Evolutionary conservation across 2,888 invertebrate species (phyloP).

Genomic region (Pollenia amentaria): DNA sequence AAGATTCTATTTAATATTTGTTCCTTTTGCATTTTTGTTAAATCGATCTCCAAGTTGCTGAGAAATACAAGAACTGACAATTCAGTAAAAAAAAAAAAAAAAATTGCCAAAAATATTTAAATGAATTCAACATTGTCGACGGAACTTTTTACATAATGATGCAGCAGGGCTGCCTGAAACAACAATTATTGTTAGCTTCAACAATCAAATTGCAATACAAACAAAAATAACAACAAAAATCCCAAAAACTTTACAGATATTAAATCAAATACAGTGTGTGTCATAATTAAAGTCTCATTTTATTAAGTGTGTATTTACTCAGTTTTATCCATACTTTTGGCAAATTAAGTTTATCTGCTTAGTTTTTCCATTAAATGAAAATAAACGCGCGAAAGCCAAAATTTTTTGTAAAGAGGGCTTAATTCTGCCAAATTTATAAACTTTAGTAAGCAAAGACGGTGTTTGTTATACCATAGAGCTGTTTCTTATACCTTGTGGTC

Average conservation of each 20-base stretch:
- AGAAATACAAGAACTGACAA: background rate
- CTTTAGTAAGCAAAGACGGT: too few species aligned
- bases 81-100: conserved; percentile 2
- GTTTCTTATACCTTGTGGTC: too few species aligned
- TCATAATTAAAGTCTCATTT: background rate
- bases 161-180: background rate
- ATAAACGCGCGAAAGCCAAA: too few species aligned
- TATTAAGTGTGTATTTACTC: too few species aligned
- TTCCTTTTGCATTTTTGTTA: background rate
- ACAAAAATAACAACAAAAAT: background rate
- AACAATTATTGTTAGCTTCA: background rate
- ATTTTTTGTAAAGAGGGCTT: too few species aligned
- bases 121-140: background rate
- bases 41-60: conserved; percentile 1
- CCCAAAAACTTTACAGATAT: conserved; percentile 11
- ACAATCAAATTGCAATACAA: background rate
- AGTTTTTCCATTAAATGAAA: too few species aligned
- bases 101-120: background rate
- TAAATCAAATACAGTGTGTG: background rate
- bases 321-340: too few species aligned
- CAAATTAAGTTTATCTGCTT: too few species aligned
- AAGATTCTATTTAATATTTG: too few species aligned
- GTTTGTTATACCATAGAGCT: too few species aligned
- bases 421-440: too few species aligned
- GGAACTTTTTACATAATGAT: background rate